These are phyloP conservation scores for Fundulus diaphanus DNA, from an alignment of 2,797 vertebrate genomes.

Conservation along the genomic window DNA sequence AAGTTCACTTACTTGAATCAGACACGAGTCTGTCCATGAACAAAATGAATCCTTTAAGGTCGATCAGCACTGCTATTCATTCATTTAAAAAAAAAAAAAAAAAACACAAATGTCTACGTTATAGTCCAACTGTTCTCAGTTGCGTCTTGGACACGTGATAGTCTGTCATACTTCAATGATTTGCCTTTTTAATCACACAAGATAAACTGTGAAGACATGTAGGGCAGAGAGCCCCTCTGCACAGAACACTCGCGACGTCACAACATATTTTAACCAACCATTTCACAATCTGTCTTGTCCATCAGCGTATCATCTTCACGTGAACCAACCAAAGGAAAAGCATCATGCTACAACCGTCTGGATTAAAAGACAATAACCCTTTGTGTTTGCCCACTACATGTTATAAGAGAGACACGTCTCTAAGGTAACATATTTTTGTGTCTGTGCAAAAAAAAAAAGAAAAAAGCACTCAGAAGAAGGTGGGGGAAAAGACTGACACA, in stretches of 20 bases:
- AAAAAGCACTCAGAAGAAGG: conserved; percentile 72
- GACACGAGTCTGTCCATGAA: conserved; percentile 71
- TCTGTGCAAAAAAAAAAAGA: too few relatives aligned
- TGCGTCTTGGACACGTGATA: conserved; percentile 36
- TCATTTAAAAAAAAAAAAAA: too few relatives aligned
- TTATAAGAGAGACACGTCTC: conserved; percentile 49
- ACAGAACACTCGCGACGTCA: conserved; percentile 8
- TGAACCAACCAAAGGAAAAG: conserved; percentile 49
- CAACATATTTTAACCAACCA: conserved; percentile 38
- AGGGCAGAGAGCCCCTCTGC: conserved; percentile 12
- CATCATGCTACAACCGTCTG: conserved; percentile 59
- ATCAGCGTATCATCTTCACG: conserved; percentile 42
- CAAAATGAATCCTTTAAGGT: conserved; percentile 34
- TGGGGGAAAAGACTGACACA: conserved; percentile 81
- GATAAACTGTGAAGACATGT: conserved; percentile 18
- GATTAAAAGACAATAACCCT: conserved; percentile 5
- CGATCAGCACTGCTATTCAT: conserved; percentile 46
- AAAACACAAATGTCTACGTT: conserved; percentile 61
- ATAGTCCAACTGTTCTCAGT: conserved; percentile 68
- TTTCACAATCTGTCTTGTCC: conserved; percentile 45
- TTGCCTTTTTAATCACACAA: conserved; percentile 45
- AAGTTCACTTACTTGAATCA: conserved; percentile 51
- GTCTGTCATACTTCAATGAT: conserved; percentile 39
- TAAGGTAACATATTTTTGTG: conserved; percentile 69
- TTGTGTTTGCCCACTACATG: conserved; percentile 50